Conservation (phyloP, 2,888 invertebrate species). For the Leptinotarsa peninsularis region DNA sequence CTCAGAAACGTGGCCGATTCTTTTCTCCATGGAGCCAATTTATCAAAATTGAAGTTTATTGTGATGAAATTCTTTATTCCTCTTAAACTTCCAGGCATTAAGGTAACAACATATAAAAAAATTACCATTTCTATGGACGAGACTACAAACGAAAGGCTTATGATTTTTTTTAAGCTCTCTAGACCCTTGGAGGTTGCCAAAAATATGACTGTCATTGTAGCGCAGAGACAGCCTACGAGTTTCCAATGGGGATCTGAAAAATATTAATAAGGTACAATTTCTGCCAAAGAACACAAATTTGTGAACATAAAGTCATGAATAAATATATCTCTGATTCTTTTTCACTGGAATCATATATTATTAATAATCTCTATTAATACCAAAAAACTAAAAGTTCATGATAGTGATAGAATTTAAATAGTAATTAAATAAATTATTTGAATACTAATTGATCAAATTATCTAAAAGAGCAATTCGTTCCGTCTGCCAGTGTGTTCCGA, state of each 20-base stretch:
- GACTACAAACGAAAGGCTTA: conserved; percentile 26
- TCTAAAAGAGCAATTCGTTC: too few species aligned
- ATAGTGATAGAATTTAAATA: too few species aligned
- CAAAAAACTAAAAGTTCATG: too few species aligned
- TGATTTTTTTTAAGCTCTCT: conserved; percentile 24
- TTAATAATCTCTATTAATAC: too few species aligned
- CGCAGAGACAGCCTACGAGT: conserved; percentile 33
- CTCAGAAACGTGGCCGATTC: conserved; percentile 25
- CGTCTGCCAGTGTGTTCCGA: too few species aligned
- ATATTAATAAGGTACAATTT: neutral
- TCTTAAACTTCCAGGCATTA: conserved; percentile 30
- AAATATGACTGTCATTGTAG: conserved; percentile 28
- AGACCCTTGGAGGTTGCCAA: conserved; percentile 30
- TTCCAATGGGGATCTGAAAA: conserved; percentile 38
- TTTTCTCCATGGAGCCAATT: conserved; percentile 31
- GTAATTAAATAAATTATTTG: too few species aligned
- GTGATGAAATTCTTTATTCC: conserved; percentile 30
- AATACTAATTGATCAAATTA: too few species aligned
- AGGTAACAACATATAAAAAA: conserved; percentile 28
- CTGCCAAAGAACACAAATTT: too few species aligned
- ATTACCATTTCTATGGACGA: conserved; percentile 29
- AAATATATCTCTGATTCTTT: too few species aligned
- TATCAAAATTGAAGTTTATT: conserved; percentile 19
- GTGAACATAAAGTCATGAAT: too few species aligned
- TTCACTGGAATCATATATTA: too few species aligned